A percentile compares a stretch with the other conserved stretches of the same genome.
Conservation (phyloP, 1,140 invertebrate species). For the Homarus americanus region DNA sequence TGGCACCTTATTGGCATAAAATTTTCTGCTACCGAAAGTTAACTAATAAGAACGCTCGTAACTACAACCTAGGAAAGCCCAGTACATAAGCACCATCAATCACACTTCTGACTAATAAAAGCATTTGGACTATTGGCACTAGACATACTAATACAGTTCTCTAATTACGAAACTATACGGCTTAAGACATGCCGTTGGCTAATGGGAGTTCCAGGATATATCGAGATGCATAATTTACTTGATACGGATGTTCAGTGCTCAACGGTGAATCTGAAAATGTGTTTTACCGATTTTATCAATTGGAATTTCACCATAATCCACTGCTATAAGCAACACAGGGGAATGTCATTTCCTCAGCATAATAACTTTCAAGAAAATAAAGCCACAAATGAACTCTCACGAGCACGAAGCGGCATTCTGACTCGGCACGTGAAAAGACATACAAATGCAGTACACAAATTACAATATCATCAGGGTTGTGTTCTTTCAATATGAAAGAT, state of each 20-base stretch:
- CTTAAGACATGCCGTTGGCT: not conserved
- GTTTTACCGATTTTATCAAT: not conserved
- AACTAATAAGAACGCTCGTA: not conserved
- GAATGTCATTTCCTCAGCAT: too few species aligned
- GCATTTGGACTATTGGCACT: not conserved
- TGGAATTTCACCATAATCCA: not conserved
- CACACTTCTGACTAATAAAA: not conserved
- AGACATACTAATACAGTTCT: not conserved
- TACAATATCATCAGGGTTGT: not conserved
- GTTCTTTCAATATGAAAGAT: not conserved
- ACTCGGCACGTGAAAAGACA: not conserved
- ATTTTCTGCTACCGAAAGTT: not conserved
- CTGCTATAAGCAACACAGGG: not conserved
- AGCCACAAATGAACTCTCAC: not conserved
- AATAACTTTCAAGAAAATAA: not conserved
- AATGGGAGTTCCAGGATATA: not conserved
- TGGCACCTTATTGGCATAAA: not conserved
- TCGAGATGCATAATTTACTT: not conserved
- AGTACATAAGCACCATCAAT: slow-evolving; percentile 2
- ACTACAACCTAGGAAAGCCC: not conserved
- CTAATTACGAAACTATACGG: not conserved
- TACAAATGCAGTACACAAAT: not conserved
- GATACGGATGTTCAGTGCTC: not conserved
- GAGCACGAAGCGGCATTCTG: not conserved
- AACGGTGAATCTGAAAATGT: not conserved